phyloP scores from a whole-genome alignment of 2,888 invertebrate genomes.

The Steromphala cineraria region DNA sequence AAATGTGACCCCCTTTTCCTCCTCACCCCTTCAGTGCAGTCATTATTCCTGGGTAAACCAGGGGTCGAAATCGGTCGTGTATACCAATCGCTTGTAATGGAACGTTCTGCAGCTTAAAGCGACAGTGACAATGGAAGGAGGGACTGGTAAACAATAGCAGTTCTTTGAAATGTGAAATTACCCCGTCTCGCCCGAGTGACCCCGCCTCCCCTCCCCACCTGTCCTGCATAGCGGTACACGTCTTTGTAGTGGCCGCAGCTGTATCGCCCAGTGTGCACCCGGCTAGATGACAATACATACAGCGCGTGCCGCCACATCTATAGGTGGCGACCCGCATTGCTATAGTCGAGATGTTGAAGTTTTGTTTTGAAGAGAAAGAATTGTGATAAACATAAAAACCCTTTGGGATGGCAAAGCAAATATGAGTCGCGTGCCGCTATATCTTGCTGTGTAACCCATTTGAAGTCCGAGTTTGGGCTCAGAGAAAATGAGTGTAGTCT shows the following conservation, averaged over 20 bases:
- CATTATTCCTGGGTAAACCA: not conserved
- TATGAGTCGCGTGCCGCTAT: not conserved
- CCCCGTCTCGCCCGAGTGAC: not conserved
- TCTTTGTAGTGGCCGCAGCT: not conserved
- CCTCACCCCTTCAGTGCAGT: not conserved
- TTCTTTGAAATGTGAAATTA: not conserved
- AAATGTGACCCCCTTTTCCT: not conserved
- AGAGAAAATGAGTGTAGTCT: too few species aligned
- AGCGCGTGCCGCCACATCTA: too few species aligned
- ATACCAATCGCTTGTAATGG: not conserved
- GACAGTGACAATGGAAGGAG: not conserved
- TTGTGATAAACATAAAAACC: too few species aligned
- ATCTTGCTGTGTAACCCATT: not conserved
- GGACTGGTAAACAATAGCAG: not conserved
- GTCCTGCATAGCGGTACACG: not conserved
- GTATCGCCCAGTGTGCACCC: too few species aligned
- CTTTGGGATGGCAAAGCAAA: too few species aligned
- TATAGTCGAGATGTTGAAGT: too few species aligned
- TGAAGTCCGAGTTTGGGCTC: too few species aligned
- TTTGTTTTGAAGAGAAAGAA: too few species aligned
- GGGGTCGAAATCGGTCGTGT: not conserved
- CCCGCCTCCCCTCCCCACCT: not conserved
- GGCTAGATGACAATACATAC: too few species aligned
- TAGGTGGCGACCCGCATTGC: too few species aligned
- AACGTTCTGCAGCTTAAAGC: not conserved